phyloP scores from a whole-genome alignment of 2,888 invertebrate genomes.

The Beris chalybata region DNA sequence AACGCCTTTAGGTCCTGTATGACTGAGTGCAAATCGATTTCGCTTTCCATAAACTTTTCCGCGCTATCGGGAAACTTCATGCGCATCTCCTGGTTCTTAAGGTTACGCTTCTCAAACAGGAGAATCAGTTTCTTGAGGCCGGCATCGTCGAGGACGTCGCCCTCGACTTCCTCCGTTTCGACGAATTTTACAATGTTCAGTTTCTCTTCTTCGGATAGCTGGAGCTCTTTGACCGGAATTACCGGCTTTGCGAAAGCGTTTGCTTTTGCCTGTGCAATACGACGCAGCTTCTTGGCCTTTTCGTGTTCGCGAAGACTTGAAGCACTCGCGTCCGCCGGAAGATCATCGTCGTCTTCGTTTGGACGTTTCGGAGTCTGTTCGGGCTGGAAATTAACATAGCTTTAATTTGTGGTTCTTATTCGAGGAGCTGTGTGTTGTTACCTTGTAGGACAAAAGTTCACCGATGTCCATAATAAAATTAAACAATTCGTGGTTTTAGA shows the following conservation, averaged over 20 bases:
- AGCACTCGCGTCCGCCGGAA: not conserved
- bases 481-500: no score
- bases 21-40: constrained; percentile 87
- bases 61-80: constrained; percentile 97
- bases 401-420: not conserved
- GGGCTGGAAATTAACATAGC: constrained; percentile 61
- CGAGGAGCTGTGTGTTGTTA: constrained; percentile 43
- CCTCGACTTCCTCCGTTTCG: constrained; percentile 78
- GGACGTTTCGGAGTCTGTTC: constrained; percentile 78
- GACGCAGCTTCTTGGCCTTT: constrained; percentile 65
- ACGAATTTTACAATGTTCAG: constrained; percentile 81
- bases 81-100: constrained; percentile 95
- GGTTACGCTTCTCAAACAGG: constrained; percentile 90
- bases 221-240: constrained; percentile 62
- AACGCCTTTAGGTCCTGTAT: constrained; percentile 89
- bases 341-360: constrained; percentile 62
- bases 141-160: constrained; percentile 86
- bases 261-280: constrained; percentile 61
- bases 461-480: constrained; percentile 60
- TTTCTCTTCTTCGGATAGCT: constrained; percentile 72
- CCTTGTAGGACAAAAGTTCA: constrained; percentile 63
- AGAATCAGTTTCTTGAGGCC: constrained; percentile 85
- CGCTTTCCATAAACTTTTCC: constrained; percentile 98
- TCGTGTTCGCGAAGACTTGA: constrained; percentile 53
- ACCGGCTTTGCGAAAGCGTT: constrained; percentile 55